These are phyloP conservation scores for Epicampocera succincta DNA, from an alignment of 2,888 invertebrate genomes.

Conservation along the genomic window DNA sequence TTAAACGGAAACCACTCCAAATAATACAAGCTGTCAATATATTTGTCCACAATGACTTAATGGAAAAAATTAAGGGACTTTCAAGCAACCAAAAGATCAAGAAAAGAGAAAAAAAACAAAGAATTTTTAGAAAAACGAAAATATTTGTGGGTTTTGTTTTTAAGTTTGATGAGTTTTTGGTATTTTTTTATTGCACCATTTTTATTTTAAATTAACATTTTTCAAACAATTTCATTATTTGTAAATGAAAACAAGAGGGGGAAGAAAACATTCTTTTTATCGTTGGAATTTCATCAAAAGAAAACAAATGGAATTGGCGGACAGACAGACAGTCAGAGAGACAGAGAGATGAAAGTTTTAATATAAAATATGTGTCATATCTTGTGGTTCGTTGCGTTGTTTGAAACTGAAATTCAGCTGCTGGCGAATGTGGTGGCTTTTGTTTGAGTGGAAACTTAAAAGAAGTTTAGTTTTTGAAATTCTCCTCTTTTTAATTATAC, in stretches of 20 bases:
- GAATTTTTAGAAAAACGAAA: slow-evolving; percentile 27
- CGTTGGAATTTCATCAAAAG: slow-evolving; percentile 48
- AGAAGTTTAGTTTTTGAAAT: background rate
- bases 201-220: slow-evolving; percentile 58
- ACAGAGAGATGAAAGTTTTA: slow-evolving; percentile 4
- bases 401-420: slow-evolving; percentile 26
- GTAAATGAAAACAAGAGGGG: background rate
- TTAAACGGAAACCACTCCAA: slow-evolving; percentile 63
- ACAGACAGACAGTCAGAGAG: too few species aligned
- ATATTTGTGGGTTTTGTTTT: slow-evolving; percentile 35
- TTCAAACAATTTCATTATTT: slow-evolving; percentile 48
- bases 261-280: slow-evolving; percentile 25
- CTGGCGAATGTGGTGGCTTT: background rate
- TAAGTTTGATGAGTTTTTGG: slow-evolving; percentile 50
- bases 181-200: slow-evolving; percentile 14
- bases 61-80: slow-evolving; percentile 8
- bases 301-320: slow-evolving; percentile 36
- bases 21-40: slow-evolving; percentile 63
- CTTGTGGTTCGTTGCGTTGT: slow-evolving; percentile 2
- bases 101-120: slow-evolving; percentile 32
- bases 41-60: slow-evolving; percentile 45
- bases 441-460: slow-evolving; percentile 1
- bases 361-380: slow-evolving; percentile 42
- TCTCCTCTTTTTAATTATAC: slow-evolving; percentile 36
- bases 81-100: slow-evolving; percentile 26